Conservation (phyloP, 2,113 vertebrate species). For the Scalopus aquaticus region DNA sequence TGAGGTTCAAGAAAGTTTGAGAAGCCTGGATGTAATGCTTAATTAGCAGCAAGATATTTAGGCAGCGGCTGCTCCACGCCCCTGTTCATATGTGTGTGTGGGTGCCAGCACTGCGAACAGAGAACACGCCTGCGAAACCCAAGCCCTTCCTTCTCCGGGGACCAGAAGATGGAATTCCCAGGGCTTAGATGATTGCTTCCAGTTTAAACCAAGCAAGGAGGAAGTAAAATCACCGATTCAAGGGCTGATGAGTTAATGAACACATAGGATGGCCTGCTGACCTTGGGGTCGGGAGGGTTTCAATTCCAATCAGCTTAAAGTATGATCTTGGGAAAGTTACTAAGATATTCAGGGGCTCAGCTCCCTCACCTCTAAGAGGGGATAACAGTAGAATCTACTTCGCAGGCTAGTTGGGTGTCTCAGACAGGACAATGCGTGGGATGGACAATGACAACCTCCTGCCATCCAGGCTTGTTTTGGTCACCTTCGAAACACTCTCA, state of each 20-base stretch:
- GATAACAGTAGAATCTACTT: neutral
- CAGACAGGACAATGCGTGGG: accelerated
- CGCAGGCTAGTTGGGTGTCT: neutral
- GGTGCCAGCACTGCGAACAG: neutral
- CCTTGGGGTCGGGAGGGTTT: neutral
- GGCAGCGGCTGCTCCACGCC: neutral
- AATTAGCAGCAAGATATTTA: neutral
- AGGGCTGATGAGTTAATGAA: neutral
- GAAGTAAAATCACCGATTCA: neutral
- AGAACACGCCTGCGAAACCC: accelerated
- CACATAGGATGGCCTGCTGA: accelerated
- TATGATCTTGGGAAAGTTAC: neutral
- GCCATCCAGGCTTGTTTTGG: neutral
- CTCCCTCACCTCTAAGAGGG: neutral
- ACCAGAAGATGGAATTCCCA: neutral
- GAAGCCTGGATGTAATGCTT: neutral
- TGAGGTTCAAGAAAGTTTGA: neutral
- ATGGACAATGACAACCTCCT: accelerated
- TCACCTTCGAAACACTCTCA: accelerated
- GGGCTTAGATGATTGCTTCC: neutral
- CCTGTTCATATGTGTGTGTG: too few species aligned
- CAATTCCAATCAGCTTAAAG: accelerated
- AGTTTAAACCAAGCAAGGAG: neutral
- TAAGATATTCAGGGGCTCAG: neutral
- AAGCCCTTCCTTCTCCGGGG: neutral